phyloP scores from a whole-genome alignment of 2,113 vertebrate species.

The Perca schrenkii region DNA sequence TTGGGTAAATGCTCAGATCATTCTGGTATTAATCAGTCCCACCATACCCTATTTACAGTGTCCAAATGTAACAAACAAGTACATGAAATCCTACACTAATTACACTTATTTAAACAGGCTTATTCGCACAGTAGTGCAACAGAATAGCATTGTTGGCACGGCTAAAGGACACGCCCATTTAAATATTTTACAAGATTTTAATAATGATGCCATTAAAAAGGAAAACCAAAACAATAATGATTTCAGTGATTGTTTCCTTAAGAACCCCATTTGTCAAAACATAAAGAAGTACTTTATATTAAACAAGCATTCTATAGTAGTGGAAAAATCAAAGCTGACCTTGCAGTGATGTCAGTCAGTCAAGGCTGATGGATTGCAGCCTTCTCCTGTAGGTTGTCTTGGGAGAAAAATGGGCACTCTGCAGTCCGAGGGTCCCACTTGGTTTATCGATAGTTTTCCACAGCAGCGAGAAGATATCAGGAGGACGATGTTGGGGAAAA shows the following conservation, averaged over 20 bases:
- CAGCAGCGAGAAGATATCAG: conserved; percentile 34
- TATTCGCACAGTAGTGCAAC: not conserved
- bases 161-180: not conserved
- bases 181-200: not conserved
- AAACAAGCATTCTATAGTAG: not conserved
- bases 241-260: not conserved
- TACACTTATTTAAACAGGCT: not conserved
- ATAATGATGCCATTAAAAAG: not conserved
- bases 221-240: not conserved
- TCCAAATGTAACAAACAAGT: not conserved
- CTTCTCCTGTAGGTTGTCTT: not conserved
- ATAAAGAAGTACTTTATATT: not conserved
- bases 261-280: not conserved
- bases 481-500: conserved; percentile 46
- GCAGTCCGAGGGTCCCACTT: conserved; percentile 33
- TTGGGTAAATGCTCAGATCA: not conserved
- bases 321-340: conserved; percentile 67
- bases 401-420: not conserved
- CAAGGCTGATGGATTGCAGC: not conserved
- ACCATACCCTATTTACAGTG: not conserved
- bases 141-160: not conserved
- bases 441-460: conserved; percentile 28
- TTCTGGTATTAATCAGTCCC: not conserved
- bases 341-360: conserved; percentile 48
- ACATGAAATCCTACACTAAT: not conserved